Base-by-base conservation (phyloP, 1,140 invertebrate species). In the Cydia strobilella region DNA sequence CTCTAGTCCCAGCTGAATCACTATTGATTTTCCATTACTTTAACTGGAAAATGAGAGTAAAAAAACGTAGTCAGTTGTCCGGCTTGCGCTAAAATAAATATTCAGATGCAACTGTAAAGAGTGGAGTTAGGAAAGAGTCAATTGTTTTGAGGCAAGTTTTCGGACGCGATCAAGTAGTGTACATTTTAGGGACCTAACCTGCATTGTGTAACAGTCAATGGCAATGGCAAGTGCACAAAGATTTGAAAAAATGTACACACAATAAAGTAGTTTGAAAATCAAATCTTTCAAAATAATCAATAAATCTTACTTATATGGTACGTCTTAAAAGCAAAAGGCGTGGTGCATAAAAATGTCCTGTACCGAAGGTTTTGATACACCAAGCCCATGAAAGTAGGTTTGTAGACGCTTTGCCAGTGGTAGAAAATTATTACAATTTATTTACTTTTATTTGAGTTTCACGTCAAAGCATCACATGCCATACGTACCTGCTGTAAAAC, bases 21-120 rank as follows among this genome's bases (percentile, higher is more conserved):
- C 20, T 59, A 59, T 59, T 59, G 54, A 59, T 59, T 59, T 59
- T 59, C 54, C 54, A 23, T 59, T 59, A 59, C n/a, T 59, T 18
- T 18, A 51, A 18, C 54, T 20, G 18, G n/a, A 4, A 59, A n/a
- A 18, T 3, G 13, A 54, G 7, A 59, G 54, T n/a, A 45, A 59
- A 59, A 59, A 59, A 59, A 59, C 51, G 7, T 20, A 59, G 51
- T 59, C 0, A 23, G 12, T 23, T 59, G 54, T 59, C 54, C 54
- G 20, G 54, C 54, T n/a, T 20, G 20, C 54, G 20, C 20, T 59
- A 23, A 59, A 59, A 59, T 59, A 59, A n/a, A 18, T 59, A 59
- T 7, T 59, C 18, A 12, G 20, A 23, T 59, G 20, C 54, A 23
- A 10, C 54, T 59, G 51, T 7, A 54, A 54, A 54, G 15, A 54